Conservation (phyloP, 2,113 vertebrate genomes). For the Malurus alboscapulatus region DNA sequence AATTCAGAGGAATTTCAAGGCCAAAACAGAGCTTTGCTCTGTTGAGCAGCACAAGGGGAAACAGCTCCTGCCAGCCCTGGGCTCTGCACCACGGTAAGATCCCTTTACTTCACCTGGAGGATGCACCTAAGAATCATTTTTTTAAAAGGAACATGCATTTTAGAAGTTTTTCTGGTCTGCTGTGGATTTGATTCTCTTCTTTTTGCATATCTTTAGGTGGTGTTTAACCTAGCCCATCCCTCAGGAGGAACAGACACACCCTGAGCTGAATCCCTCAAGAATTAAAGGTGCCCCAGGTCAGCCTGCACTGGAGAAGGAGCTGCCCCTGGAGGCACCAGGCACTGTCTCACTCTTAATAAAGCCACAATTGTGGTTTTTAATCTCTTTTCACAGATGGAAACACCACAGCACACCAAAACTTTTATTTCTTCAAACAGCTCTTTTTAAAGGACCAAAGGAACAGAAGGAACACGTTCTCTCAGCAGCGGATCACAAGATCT, state of each 20-base stretch:
- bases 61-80: background rate
- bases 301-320: background rate
- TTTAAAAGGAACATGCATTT: background rate
- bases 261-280: background rate
- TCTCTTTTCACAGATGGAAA: background rate
- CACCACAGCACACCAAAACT: background rate
- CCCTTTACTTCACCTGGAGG: background rate
- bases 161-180: background rate
- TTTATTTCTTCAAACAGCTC: constrained; percentile 5
- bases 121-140: background rate
- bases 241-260: background rate
- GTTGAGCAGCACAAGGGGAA: background rate
- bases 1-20: background rate
- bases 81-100: background rate
- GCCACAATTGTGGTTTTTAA: background rate
- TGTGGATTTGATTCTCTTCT: background rate
- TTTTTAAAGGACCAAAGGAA: background rate
- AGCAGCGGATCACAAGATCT: background rate
- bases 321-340: background rate
- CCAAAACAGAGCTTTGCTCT: background rate
- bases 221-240: background rate
- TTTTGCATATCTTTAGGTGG: background rate
- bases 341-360: background rate
- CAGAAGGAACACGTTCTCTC: background rate
- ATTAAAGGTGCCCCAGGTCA: background rate